Evolutionary conservation across 2,113 vertebrate genomes (phyloP), one percentile per base, ranked within the genome.

Genomic region (Xenotilapia flavipinnis): DNA sequence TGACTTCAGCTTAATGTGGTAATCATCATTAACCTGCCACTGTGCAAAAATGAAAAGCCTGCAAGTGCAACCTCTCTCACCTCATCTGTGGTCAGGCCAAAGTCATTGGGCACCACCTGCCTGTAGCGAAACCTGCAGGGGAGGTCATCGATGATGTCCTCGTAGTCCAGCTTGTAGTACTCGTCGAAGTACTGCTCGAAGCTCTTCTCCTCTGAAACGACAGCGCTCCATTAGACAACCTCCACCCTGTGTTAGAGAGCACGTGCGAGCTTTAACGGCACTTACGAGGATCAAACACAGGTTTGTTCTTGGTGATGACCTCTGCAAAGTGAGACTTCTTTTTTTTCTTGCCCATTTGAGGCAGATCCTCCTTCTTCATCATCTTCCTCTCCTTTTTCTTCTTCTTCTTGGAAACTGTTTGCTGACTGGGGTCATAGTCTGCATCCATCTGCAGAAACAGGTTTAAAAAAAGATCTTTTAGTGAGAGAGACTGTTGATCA

Each of bases 111-210:
- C 28, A 98, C 73, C 3, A 98, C 98, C 1, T 93, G 91, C 58
- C 97, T 95, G 95, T 98, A 99, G 84, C 97, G 97, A 90, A 99
- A 99, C 80, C 98, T 95, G 81, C 98, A 99, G 0, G 98, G 98
- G 23, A 98, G 91, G 93, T 98, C 97, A 0, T 97, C 97, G 1
- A 99, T 96, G 82, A 98, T 92, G 92, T 98, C 98, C 93, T 98
- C 98, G 0, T 97, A 99, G 94, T 99, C 97, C 90, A 99, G 91
- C 45, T 89, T 96, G 85, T 98, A 98, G 87, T 97, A 98, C 62
- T 98, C 98, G 1, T 98, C 97, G 88, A 98, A 80, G 90, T 98
- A 98, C 89, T 98, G 96, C 93, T 97, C 97, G 1, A 98, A 98
- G 4, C 93, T 96, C 84, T 95, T 97, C 85, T 97, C 96, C 91